Base-by-base conservation (phyloP, 1,140 invertebrate species). In the Drosophila nebulosa region DNA sequence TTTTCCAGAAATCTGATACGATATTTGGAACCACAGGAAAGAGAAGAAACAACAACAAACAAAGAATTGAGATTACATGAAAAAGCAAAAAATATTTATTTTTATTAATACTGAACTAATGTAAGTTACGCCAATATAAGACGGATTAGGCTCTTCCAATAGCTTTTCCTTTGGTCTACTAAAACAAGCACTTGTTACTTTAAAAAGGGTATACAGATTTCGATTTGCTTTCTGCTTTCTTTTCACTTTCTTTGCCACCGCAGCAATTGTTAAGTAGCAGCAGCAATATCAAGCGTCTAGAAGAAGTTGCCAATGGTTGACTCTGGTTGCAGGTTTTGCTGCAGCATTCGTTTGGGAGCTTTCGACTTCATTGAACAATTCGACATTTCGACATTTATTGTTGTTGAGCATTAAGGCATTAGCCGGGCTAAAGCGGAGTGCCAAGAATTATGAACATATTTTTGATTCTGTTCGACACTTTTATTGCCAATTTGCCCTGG, bases 321-420 rank as follows among this genome's bases (percentile, higher is more conserved):
- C 57, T 55, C 50, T 16, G 42, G 46, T 64, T 59, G 42, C 35
- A 61, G 69, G 50, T 7, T 7, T 32, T 35, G 32, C 30, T 39
- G 24, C 70, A 63, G 36, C 51, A 64, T 46, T 32, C 50, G 71
- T 68, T 74, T 74, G 60, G 64, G 64, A 71, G 64, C 73, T 76
- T 76, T 77, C 73, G 56, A 62, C 74, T 79, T 73, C 72, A 80
- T 80, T 85, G 77, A 78, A 58, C 74, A 63, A 21, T 46, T 46
- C 39, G 36, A 39, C 36, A 39, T 39, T 78, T 88, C 62, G 83
- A 79, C 83, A 76, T 88, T 88, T 83, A 79, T 88, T 75, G 83
- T 79, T 83, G 74, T 62, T 71, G 61, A 61, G 74, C 62, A 69
- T 76, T 77, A 76, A 77, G 73, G 74, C 74, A 74, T 74, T 74